Conservation (phyloP, 2,888 invertebrate genomes). For the Thyatira batis region DNA sequence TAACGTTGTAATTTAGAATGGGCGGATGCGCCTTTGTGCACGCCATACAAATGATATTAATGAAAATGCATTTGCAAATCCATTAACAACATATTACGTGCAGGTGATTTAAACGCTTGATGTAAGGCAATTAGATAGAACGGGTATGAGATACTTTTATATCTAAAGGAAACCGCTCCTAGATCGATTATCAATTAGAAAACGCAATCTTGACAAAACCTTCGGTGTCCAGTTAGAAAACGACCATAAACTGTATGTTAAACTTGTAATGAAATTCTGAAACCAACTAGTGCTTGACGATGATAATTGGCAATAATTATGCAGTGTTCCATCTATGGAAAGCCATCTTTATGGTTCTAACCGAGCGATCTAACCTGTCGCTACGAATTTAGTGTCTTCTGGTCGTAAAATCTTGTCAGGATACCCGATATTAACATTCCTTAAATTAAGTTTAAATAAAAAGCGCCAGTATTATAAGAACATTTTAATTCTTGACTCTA, state of each 20-base stretch:
- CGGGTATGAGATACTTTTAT: neutral
- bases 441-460: neutral
- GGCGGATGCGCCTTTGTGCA: neutral
- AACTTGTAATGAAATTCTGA: conserved; percentile 40
- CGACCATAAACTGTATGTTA: conserved; percentile 21
- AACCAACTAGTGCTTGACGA: conserved; percentile 47
- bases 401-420: conserved; percentile 16
- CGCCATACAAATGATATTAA: neutral
- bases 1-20: neutral
- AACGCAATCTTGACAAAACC: conserved; percentile 15
- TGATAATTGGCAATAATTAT: conserved; percentile 57
- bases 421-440: conserved; percentile 13
- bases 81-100: neutral
- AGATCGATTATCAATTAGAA: conserved; percentile 11
- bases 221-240: conserved; percentile 19
- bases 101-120: neutral
- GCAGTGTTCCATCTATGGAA: conserved; percentile 45
- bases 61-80: neutral
- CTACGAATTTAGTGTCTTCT: neutral
- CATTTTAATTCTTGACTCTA: too few relatives aligned
- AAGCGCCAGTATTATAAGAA: too few relatives aligned
- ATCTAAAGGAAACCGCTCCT: neutral
- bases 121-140: neutral
- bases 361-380: neutral
- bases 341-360: conserved; percentile 43